Evolutionary conservation across 2,797 vertebrate species (phyloP).

Genomic region (Rhinogobio ventralis): DNA sequence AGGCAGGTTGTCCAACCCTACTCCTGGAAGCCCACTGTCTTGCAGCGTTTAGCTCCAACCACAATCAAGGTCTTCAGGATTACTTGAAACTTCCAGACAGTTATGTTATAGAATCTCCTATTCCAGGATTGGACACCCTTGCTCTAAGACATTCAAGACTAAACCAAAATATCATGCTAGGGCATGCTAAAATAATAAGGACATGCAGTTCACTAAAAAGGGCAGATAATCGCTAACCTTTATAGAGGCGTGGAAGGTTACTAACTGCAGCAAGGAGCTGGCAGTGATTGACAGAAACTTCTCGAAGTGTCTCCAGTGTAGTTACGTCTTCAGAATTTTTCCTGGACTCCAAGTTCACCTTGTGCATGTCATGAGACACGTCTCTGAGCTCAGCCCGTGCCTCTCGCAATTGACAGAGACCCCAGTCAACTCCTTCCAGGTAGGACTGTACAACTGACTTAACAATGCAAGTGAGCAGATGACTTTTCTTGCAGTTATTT

Average conservation of each 20-base stretch:
- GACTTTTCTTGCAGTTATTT: background rate
- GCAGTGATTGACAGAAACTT: conserved; percentile 78
- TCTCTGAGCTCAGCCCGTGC: conserved; percentile 80
- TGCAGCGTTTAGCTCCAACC: background rate
- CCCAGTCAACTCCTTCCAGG: conserved; percentile 90
- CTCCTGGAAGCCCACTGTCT: background rate
- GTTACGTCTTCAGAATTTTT: conserved; percentile 69
- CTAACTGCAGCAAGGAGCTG: conserved; percentile 88
- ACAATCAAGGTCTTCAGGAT: background rate
- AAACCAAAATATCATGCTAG: background rate
- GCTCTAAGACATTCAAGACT: background rate
- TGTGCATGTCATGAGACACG: conserved; percentile 77
- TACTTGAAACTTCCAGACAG: background rate
- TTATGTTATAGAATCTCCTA: background rate
- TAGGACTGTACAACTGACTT: conserved; percentile 94
- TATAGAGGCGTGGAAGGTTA: conserved; percentile 88
- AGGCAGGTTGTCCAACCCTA: background rate
- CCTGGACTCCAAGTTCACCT: conserved; percentile 75
- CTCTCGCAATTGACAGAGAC: conserved; percentile 85
- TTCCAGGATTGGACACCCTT: background rate
- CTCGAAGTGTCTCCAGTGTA: conserved; percentile 79
- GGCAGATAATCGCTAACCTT: conserved; percentile 77
- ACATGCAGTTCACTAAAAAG: background rate
- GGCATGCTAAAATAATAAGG: background rate
- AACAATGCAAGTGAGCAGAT: conserved; percentile 27